phyloP scores from a whole-genome alignment of 2,888 invertebrate genomes.

The Helicoverpa assulta region DNA sequence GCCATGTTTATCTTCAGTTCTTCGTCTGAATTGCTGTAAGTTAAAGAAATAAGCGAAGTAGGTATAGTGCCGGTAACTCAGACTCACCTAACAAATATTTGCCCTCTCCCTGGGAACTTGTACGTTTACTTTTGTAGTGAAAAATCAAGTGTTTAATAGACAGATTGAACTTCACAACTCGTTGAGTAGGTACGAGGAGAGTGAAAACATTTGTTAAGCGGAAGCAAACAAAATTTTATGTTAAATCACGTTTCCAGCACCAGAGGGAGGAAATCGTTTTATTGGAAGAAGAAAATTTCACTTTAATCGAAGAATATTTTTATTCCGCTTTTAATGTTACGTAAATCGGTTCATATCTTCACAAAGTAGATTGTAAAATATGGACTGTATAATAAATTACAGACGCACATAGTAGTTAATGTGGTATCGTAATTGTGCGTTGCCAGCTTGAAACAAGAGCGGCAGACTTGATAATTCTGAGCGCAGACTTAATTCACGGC shows the following conservation, averaged over 20 bases:
- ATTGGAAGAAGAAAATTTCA: constrained; percentile 48
- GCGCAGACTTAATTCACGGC: constrained; percentile 63
- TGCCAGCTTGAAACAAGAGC: constrained; percentile 11
- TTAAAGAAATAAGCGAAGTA: neutral
- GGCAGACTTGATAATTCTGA: constrained; percentile 42
- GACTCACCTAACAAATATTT: constrained; percentile 12
- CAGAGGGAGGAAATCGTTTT: constrained; percentile 50
- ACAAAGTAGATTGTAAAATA: constrained; percentile 17
- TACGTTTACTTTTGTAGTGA: constrained; percentile 14
- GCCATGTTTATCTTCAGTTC: no score
- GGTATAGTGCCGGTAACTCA: constrained; percentile 1
- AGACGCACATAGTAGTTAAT: neutral
- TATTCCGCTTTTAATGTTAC: constrained; percentile 17
- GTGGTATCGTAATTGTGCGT: constrained; percentile 11
- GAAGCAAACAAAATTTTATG: constrained; percentile 61
- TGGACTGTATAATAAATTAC: neutral
- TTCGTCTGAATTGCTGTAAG: neutral
- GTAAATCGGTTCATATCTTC: constrained; percentile 24
- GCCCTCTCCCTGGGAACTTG: constrained; percentile 3
- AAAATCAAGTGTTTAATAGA: constrained; percentile 48
- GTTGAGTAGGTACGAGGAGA: constrained; percentile 32
- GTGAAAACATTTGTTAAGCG: constrained; percentile 54
- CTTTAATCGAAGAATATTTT: constrained; percentile 37
- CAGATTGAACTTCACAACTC: constrained; percentile 48
- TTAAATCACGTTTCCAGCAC: constrained; percentile 59